Percentiles rank a stretch among this genome's conserved stretches.
Evolutionary conservation across 2,888 invertebrate species (phyloP).

Genomic region (Erebia ligea): DNA sequence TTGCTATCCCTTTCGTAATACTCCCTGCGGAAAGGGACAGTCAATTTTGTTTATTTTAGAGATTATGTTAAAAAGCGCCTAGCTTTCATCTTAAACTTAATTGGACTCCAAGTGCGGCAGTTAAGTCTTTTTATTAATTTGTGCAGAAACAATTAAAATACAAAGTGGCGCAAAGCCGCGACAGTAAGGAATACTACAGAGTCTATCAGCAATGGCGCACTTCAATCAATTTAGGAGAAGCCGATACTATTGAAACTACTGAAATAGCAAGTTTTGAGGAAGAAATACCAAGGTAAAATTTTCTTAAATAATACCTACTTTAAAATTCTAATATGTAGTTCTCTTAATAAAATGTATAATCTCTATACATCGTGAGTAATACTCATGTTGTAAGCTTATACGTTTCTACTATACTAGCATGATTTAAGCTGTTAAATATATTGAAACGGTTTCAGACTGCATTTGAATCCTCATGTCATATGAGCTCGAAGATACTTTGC

Average conservation of each 20-base stretch:
- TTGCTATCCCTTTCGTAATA: no score
- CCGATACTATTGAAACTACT: slow-evolving; percentile 74
- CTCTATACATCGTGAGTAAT: no score
- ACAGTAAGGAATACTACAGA: slow-evolving; percentile 95
- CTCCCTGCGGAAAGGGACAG: no score
- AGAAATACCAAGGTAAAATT: slow-evolving; percentile 61
- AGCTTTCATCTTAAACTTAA: no score
- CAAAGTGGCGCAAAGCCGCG: slow-evolving; percentile 95
- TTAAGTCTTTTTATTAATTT: background rate
- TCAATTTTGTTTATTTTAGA: no score
- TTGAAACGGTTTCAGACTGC: no score
- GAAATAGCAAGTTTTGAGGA: slow-evolving; percentile 65
- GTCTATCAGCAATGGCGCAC: slow-evolving; percentile 86
- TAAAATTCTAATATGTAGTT: background rate
- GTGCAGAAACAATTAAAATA: slow-evolving; percentile 91
- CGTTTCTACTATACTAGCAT: no score
- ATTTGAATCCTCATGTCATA: no score
- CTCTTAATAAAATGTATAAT: background rate
- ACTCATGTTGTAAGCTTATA: no score
- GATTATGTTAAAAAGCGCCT: no score
- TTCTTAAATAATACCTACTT: background rate
- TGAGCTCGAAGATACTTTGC: no score
- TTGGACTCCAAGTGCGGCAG: background rate
- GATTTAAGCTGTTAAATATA: no score
- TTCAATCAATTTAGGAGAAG: slow-evolving; percentile 82